phyloP scores from a whole-genome alignment of 2,113 vertebrate species.

The Oncorhynchus keta region DNA sequence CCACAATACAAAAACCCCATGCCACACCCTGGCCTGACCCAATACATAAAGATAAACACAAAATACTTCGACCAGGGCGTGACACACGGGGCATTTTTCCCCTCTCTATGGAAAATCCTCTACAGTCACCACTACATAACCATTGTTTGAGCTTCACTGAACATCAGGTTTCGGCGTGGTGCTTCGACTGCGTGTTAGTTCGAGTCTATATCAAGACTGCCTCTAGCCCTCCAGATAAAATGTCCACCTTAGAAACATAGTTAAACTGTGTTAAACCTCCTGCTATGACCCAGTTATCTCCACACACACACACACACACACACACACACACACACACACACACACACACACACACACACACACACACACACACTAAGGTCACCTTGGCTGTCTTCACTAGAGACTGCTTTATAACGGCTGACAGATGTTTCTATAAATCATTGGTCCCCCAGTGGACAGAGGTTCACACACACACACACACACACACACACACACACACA shows the following conservation, averaged over 20 bases:
- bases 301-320: conserved; percentile 36
- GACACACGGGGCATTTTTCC: no score
- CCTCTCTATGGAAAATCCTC: no score
- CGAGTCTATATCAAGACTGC: neutral
- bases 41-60: no score
- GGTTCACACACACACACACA: conserved; percentile 23
- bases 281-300: conserved; percentile 57
- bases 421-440: conserved; percentile 70
- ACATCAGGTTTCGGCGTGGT: conserved; percentile 20
- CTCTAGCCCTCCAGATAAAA: conserved; percentile 38
- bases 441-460: conserved; percentile 41
- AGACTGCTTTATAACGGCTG: conserved; percentile 62
- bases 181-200: conserved; percentile 14
- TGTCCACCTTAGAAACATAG: conserved; percentile 25
- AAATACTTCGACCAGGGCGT: no score
- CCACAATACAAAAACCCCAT: no score
- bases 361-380: conserved; percentile 55
- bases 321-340: conserved; percentile 9
- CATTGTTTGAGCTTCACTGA: conserved; percentile 4
- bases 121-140: neutral
- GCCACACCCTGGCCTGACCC: no score
- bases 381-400: conserved; percentile 68
- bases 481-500: conserved; percentile 3
- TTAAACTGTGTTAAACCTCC: conserved; percentile 34
- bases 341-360: neutral